These are phyloP conservation scores for Lucilia cuprina DNA, from an alignment of 1,140 invertebrate species.

Conservation along the genomic window DNA sequence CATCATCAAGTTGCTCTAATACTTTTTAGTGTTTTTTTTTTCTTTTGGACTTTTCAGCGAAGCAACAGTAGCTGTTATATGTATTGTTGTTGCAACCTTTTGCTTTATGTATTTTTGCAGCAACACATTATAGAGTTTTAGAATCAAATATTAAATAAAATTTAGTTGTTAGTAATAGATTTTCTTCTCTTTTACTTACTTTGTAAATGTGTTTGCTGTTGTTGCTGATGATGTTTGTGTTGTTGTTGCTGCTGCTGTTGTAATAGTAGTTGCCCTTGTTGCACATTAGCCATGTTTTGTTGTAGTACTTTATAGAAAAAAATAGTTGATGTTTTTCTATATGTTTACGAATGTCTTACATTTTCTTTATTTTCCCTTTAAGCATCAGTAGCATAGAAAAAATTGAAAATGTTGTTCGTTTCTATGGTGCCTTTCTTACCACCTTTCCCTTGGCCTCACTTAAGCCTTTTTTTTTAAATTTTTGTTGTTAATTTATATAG, in stretches of 20 bases:
- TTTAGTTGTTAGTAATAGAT: background rate
- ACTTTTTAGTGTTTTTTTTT: too few species aligned
- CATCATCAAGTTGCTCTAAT: too few species aligned
- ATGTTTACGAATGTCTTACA: background rate
- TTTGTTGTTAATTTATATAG: background rate
- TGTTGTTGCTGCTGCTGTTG: constrained; percentile 2
- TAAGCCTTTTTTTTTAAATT: too few species aligned
- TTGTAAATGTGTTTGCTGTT: constrained; percentile 10
- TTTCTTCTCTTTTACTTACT: background rate
- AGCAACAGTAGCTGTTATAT: too few species aligned
- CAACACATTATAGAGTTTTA: too few species aligned
- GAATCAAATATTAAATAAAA: too few species aligned
- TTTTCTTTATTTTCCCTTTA: background rate
- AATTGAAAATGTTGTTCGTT: background rate
- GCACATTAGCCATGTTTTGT: constrained; percentile 30
- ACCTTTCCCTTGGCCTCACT: too few species aligned
- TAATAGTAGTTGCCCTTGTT: constrained; percentile 12
- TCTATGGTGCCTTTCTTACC: too few species aligned
- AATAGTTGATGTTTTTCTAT: background rate
- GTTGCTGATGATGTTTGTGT: background rate
- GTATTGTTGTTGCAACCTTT: too few species aligned
- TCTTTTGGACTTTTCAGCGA: too few species aligned
- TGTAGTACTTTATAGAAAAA: background rate
- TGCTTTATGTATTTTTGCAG: too few species aligned
- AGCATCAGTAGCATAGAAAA: background rate